These are phyloP conservation scores for Mactra quadrangularis DNA, from an alignment of 1,140 invertebrate genomes.

Conservation along the genomic window DNA sequence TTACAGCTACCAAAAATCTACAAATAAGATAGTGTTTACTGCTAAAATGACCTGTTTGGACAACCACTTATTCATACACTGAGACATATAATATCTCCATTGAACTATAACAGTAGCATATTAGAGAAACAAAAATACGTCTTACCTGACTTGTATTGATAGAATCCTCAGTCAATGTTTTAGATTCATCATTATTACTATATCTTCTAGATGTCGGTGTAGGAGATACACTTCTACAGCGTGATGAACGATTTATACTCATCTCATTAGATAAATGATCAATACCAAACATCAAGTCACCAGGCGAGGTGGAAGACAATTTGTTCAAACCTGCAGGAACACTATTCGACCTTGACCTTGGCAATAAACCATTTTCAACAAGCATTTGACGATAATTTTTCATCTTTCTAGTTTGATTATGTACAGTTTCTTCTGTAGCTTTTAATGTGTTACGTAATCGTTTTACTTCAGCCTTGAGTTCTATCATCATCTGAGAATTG, in stretches of 20 bases:
- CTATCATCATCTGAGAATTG: not conserved
- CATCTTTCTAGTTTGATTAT: conserved; percentile 56
- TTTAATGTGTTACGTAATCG: conserved; percentile 38
- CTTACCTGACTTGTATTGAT: conserved; percentile 5
- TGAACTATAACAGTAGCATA: too few relatives aligned
- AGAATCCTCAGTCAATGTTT: not conserved
- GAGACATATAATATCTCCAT: too few relatives aligned
- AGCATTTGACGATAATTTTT: conserved; percentile 50
- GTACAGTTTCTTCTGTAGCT: conserved; percentile 56
- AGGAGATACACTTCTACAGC: conserved; percentile 37
- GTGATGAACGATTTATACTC: not conserved
- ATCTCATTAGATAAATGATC: too few relatives aligned
- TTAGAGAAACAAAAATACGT: too few relatives aligned
- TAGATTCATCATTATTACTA: not conserved
- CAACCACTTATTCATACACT: too few relatives aligned
- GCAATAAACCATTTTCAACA: conserved; percentile 18
- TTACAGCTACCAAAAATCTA: too few relatives aligned
- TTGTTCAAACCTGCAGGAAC: not conserved
- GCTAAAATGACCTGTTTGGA: too few relatives aligned
- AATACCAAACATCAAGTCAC: not conserved
- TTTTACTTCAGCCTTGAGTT: conserved; percentile 15
- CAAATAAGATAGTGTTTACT: too few relatives aligned
- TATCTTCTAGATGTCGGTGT: not conserved
- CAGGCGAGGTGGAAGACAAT: not conserved
- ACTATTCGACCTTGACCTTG: conserved; percentile 53